Percentiles rank a stretch among this genome's conserved stretches.
Evolutionary conservation across 2,888 invertebrate genomes (phyloP).

Genomic region (Linyphia triangularis): DNA sequence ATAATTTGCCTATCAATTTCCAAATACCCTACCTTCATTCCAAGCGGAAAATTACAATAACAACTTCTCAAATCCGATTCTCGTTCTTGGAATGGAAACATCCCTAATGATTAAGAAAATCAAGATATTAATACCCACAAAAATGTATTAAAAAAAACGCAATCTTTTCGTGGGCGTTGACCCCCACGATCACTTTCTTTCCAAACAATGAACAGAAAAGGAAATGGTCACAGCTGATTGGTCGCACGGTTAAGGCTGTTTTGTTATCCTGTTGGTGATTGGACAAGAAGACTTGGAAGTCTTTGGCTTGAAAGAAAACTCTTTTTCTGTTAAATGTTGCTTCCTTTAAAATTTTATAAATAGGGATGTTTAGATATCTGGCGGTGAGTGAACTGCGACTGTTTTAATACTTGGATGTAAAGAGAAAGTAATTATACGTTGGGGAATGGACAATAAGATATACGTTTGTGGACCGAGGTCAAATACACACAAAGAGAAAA

Average conservation of each 20-base stretch:
- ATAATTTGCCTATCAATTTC: too few relatives aligned
- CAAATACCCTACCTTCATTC: background rate
- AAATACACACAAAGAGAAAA: too few relatives aligned
- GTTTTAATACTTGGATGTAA: background rate
- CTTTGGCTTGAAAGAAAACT: background rate
- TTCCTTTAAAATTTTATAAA: background rate
- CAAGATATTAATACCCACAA: background rate
- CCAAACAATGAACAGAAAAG: conserved; percentile 2
- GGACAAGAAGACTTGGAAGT: background rate
- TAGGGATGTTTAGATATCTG: background rate
- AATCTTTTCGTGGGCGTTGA: conserved; percentile 51
- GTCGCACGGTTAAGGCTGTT: background rate
- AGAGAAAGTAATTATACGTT: background rate
- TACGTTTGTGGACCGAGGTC: too few relatives aligned
- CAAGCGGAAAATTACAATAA: too few relatives aligned
- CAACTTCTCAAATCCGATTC: background rate
- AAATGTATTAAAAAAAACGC: background rate
- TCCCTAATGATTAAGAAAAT: background rate
- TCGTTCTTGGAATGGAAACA: too few relatives aligned
- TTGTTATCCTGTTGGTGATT: conserved; percentile 30
- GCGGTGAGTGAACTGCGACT: background rate
- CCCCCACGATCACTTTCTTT: conserved; percentile 14
- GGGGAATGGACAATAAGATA: background rate
- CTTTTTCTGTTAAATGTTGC: background rate
- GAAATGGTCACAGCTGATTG: background rate